Base-by-base conservation (phyloP, 2,888 invertebrate species). In the Plutella xylostella region DNA sequence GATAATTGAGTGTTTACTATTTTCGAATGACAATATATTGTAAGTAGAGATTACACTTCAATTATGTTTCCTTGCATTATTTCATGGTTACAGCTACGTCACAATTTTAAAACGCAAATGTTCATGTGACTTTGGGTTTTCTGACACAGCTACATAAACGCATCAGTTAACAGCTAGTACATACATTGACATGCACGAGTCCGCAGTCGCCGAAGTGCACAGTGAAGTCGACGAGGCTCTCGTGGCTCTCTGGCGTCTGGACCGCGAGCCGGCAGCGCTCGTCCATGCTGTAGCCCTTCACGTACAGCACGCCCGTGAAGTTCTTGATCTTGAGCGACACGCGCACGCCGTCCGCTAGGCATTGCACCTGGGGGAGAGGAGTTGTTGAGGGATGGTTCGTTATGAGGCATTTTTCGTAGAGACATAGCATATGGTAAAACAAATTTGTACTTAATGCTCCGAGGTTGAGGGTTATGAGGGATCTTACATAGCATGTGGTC, bases 241-340 rank as follows among this genome's bases (percentile, higher is more conserved):
- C 88, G 43, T 86, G 83, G 57, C 92, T 90, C 9, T 88, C 87
- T 9, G 92, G 89, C 45, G 93, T 86, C 28, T 92, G 91, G 1
- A 95, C 90, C 1, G 94, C 90, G 43, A 92, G 86, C 52, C 96
- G 88, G 66, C 96, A 97, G 50, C 93, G 89, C 65, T 94, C 94
- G 60, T 96, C 94, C 70, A 96, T 96, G 68, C 96, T 96, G 75
- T 96, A 94, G 25, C 96, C 96, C 77, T 96, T 96, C 0, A 97
- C 96, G 61, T 97, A 97, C 2, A 96, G 78, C 1, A 96, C 92
- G 14, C 96, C 96, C 59, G 94, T 93, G 68, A 96, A 96, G 47
- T 92, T 92, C 57, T 88, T 88, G 25, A 92, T 90, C 59, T 90
- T 88, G 39, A 94, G 90, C 61, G 91, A 89, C 0, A 96, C 95